Percentiles rank a stretch among this genome's conserved stretches.
Conservation (phyloP, 2,888 invertebrate genomes). For the Epistrophe grossulariae region DNA sequence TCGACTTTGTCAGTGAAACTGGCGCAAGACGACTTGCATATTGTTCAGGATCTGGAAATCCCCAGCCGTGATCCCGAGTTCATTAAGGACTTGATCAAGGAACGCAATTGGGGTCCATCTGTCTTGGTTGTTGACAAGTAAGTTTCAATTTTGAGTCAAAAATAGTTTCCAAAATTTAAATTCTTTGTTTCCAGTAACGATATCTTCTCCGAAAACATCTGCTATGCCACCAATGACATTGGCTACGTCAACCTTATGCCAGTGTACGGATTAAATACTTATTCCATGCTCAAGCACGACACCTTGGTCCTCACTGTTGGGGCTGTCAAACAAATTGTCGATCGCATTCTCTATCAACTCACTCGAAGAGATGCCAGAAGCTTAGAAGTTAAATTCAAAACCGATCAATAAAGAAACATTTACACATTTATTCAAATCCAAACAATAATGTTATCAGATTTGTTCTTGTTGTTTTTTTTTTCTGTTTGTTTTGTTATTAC, state of each 20-base stretch:
- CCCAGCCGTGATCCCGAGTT: conserved; percentile 92
- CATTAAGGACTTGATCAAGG: conserved; percentile 91
- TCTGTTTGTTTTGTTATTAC: conserved; percentile 54
- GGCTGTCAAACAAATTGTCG: conserved; percentile 94
- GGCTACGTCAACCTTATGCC: conserved; percentile 97
- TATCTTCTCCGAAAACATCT: conserved; percentile 94
- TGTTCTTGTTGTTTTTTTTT: conserved; percentile 26
- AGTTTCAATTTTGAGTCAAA: conserved; percentile 80
- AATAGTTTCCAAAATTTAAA: conserved; percentile 4
- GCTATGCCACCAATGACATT: conserved; percentile 91
- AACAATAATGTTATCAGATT: conserved; percentile 60
- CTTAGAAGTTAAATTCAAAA: conserved; percentile 85
- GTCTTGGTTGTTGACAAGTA: conserved; percentile 96
- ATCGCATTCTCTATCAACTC: conserved; percentile 89
- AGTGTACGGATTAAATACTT: conserved; percentile 96
- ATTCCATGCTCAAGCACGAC: conserved; percentile 98
- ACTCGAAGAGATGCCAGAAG: conserved; percentile 86
- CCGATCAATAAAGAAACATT: conserved; percentile 85
- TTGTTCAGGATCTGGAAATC: conserved; percentile 93
- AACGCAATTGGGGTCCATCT: conserved; percentile 97
- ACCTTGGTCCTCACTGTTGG: conserved; percentile 94
- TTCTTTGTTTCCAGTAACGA: conserved; percentile 87
- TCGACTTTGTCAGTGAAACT: conserved; percentile 94
- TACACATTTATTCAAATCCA: conserved; percentile 73
- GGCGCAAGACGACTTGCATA: conserved; percentile 97